These are phyloP conservation scores for Stichopus horrens DNA, from an alignment of 53 echinoderm and acorn worm genomes.

Conservation along the genomic window DNA sequence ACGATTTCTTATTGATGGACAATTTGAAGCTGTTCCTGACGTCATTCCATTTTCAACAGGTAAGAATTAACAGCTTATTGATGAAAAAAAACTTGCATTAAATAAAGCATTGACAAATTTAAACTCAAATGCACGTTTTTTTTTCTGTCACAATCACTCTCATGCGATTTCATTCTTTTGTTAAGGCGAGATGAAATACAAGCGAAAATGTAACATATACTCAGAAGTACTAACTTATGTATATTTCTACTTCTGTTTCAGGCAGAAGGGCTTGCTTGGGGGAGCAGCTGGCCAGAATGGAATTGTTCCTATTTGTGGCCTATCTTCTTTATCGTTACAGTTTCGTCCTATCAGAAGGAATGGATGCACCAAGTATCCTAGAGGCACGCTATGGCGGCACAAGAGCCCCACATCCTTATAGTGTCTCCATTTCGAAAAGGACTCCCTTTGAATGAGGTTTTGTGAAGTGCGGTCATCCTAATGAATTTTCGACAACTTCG, in stretches of 20 bases:
- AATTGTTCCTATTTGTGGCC: neutral
- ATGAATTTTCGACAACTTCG: no score
- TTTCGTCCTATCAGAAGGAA: slow-evolving; percentile 1
- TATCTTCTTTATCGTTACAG: neutral
- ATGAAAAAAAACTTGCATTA: no score
- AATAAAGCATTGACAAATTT: no score
- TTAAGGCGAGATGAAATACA: no score
- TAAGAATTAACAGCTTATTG: no score
- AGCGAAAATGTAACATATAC: no score
- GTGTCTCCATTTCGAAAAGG: slow-evolving; percentile 7
- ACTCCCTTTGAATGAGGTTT: no score
- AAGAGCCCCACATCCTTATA: neutral
- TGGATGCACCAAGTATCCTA: slow-evolving; percentile 1
- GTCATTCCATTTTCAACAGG: slow-evolving; percentile 34
- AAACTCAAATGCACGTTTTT: no score
- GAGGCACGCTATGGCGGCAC: neutral
- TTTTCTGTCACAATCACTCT: no score
- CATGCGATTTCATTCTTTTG: no score
- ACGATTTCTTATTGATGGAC: slow-evolving; percentile 23
- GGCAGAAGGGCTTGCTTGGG: slow-evolving; percentile 59
- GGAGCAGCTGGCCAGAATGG: slow-evolving; percentile 51
- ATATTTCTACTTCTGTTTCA: slow-evolving; percentile 27
- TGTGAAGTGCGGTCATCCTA: no score
- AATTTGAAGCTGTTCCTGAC: neutral
- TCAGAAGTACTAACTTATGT: neutral